Percentiles rank a stretch among this genome's conserved stretches.
These are phyloP conservation scores for Porites cylindrica DNA, from an alignment of 92 coral and sea anemone species.

Conservation along the genomic window DNA sequence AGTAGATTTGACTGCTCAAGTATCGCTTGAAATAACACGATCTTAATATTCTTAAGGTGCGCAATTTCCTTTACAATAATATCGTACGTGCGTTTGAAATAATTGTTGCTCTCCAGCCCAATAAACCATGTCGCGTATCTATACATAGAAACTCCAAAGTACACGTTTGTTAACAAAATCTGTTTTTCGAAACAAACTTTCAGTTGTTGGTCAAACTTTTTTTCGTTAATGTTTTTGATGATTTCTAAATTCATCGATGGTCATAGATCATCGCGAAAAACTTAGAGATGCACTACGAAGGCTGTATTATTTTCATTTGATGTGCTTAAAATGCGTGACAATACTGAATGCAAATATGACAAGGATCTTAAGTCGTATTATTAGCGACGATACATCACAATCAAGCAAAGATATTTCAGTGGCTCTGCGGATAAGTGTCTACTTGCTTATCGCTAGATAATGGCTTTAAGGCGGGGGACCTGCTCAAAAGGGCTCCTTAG, in stretches of 20 bases:
- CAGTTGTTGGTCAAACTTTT: not conserved
- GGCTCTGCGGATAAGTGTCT: not conserved
- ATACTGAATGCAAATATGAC: not conserved
- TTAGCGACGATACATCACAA: too few relatives aligned
- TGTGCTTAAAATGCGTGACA: not conserved
- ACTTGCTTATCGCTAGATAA: not conserved
- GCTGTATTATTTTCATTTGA: not conserved
- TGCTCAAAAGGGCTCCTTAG: too few relatives aligned
- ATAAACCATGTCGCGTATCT: not conserved
- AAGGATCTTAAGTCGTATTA: not conserved
- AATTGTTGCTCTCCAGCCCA: not conserved
- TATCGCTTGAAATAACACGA: not conserved
- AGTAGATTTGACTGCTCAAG: too few relatives aligned
- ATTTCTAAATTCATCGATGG: too few relatives aligned
- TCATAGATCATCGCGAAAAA: too few relatives aligned
- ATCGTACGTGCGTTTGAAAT: not conserved
- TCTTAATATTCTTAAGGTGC: not conserved
- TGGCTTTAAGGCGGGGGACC: not conserved
- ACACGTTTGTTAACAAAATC: not conserved
- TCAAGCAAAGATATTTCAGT: not conserved
- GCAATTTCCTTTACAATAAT: constrained; percentile 1
- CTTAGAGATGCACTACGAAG: too few relatives aligned
- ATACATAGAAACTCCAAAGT: not conserved
- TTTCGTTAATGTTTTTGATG: not conserved
- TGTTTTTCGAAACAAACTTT: not conserved